phyloP scores from a whole-genome alignment of 2,113 vertebrate genomes.

The Pelobates fuscus region DNA sequence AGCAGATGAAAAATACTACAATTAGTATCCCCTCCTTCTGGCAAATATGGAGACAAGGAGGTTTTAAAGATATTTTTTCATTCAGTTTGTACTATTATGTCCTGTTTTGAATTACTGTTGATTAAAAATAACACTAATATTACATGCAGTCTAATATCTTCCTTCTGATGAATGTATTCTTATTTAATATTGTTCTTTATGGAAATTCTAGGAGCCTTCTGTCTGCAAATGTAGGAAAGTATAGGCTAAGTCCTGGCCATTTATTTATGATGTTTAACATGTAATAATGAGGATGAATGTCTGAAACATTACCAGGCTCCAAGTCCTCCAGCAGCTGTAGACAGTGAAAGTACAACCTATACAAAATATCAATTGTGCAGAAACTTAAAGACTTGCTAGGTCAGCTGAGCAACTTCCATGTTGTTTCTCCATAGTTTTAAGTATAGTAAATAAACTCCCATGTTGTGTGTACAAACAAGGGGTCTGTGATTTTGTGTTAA shows the following conservation, averaged over 20 bases:
- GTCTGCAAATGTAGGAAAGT: background rate
- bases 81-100: background rate
- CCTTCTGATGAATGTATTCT: background rate
- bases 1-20: slow-evolving; percentile 13
- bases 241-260: background rate
- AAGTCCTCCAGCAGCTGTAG: no score
- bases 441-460: no score
- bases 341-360: no score
- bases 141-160: background rate
- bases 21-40: slow-evolving; percentile 11
- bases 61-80: background rate
- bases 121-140: background rate
- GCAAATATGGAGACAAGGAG: background rate
- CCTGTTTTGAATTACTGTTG: slow-evolving; percentile 14
- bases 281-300: no score
- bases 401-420: no score
- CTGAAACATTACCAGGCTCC: no score
- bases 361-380: no score
- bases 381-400: no score
- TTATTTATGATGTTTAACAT: no score
- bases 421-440: no score
- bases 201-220: background rate
- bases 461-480: no score
- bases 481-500: no score
- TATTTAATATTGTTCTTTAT: slow-evolving; percentile 1